Percentiles rank a stretch among this genome's conserved stretches.
phyloP scores from a whole-genome alignment of 92 coral and sea anemone species.

The Muricea muricata region DNA sequence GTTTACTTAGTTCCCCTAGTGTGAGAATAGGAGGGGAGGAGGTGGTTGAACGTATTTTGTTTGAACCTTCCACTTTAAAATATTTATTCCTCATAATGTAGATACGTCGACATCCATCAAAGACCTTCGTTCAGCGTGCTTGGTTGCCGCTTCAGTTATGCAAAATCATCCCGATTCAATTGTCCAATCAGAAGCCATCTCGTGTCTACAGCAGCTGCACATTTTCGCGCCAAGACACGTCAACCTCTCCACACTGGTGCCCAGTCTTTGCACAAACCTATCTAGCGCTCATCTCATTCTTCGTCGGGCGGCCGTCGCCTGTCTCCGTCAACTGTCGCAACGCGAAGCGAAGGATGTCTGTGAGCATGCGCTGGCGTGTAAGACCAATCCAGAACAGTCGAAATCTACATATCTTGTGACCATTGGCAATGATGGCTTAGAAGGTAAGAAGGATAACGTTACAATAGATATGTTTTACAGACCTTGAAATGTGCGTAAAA shows the following conservation, averaged over 20 bases:
- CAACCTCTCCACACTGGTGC: constrained; percentile 88
- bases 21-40: too few species aligned
- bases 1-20: too few species aligned
- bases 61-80: too few species aligned
- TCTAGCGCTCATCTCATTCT: constrained; percentile 97
- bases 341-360: constrained; percentile 99
- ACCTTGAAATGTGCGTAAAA: too few species aligned
- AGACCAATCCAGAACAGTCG: constrained; percentile 76
- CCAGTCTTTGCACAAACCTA: constrained; percentile 92
- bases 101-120: constrained; percentile 87
- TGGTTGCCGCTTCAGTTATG: constrained; percentile 96
- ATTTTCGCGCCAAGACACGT: constrained; percentile 98
- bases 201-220: constrained; percentile 97
- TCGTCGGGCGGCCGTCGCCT: constrained; percentile 96
- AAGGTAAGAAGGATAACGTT: constrained; percentile 65
- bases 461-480: too few species aligned
- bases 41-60: too few species aligned
- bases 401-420: constrained; percentile 81
- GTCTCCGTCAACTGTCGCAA: constrained; percentile 96
- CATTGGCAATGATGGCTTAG: constrained; percentile 94
- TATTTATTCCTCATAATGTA: neutral
- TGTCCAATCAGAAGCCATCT: constrained; percentile 98
- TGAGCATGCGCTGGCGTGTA: constrained; percentile 94
- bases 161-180: constrained; percentile 97
- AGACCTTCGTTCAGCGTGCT: constrained; percentile 85